Conservation (phyloP, 92 coral and sea anemone genomes). For the Zoanthus sociatus region DNA sequence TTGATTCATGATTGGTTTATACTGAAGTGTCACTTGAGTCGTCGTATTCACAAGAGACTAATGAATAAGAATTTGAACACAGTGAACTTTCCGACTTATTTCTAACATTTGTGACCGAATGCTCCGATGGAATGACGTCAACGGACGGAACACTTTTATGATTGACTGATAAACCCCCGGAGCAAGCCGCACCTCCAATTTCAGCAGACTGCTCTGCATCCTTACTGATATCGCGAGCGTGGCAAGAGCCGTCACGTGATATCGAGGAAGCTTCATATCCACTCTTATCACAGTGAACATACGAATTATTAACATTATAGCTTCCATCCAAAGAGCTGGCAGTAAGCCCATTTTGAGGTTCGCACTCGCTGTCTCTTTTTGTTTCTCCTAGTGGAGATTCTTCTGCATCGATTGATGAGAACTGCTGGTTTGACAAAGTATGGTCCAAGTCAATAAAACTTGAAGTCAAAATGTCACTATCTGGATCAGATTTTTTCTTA, state of each 20-base stretch:
- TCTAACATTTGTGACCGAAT: background rate
- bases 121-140: background rate
- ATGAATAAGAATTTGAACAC: background rate
- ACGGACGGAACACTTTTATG: background rate
- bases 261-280: background rate
- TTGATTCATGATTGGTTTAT: slow-evolving; percentile 10
- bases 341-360: background rate
- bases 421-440: background rate
- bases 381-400: background rate
- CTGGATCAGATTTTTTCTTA: slow-evolving; percentile 24
- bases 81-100: background rate
- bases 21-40: slow-evolving; percentile 69
- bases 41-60: slow-evolving; percentile 67
- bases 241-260: background rate
- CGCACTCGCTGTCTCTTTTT: background rate
- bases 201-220: background rate
- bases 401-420: background rate
- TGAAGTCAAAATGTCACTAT: background rate
- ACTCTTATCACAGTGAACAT: background rate
- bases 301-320: background rate
- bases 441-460: background rate
- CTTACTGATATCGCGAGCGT: background rate
- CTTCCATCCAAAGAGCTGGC: background rate
- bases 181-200: background rate
- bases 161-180: background rate